Conservation (phyloP, 2,888 invertebrate genomes). For the Eucriotettix oculatus region DNA sequence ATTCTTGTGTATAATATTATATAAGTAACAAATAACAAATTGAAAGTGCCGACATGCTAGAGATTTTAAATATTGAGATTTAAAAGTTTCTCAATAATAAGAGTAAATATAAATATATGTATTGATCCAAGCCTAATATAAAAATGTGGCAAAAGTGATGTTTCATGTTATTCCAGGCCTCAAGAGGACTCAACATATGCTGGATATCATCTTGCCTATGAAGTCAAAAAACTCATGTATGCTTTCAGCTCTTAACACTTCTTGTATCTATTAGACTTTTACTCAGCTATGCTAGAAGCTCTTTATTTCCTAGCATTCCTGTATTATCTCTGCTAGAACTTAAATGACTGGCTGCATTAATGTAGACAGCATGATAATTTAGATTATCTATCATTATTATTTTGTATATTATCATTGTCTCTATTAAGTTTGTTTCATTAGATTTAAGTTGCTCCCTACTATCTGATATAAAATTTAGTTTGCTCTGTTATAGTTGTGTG, state of each 20-base stretch:
- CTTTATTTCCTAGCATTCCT: neutral
- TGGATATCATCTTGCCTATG: constrained; percentile 98
- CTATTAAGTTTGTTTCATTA: too few relatives aligned
- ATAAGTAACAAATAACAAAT: too few relatives aligned
- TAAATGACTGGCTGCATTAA: neutral
- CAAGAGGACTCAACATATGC: constrained; percentile 88
- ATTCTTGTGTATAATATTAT: too few relatives aligned
- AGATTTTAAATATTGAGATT: too few relatives aligned
- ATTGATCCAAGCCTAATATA: neutral
- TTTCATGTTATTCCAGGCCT: constrained; percentile 58
- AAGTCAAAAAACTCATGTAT: constrained; percentile 99
- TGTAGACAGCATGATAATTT: neutral
- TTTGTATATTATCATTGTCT: too few relatives aligned
- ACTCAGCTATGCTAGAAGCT: neutral
- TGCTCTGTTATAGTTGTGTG: too few relatives aligned
- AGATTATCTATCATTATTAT: neutral
- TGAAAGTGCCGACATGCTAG: too few relatives aligned
- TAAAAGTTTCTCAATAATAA: too few relatives aligned
- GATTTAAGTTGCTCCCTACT: too few relatives aligned
- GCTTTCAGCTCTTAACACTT: constrained; percentile 30
- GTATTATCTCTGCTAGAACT: neutral
- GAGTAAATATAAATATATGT: too few relatives aligned
- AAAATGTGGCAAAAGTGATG: constrained; percentile 6
- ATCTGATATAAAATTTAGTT: too few relatives aligned
- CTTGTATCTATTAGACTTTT: constrained; percentile 2